Evolutionary conservation across 2,888 invertebrate species (phyloP), one percentile per base, ranked within the genome.

Genomic region (Temnothorax ravouxi): DNA sequence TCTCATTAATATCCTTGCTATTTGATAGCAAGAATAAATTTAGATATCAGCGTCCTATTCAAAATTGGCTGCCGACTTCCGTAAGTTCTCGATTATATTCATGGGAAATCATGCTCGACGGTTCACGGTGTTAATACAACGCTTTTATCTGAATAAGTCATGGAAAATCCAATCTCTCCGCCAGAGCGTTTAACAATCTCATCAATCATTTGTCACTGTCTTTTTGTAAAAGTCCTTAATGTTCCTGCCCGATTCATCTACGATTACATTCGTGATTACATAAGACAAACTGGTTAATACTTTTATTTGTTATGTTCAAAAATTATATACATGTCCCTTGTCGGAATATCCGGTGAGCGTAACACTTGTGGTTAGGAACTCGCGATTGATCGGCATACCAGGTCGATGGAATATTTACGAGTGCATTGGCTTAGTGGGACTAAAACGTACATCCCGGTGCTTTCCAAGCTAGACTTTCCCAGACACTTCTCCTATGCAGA

Each of bases 1-100:
- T 75, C 81, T 77, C 67, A 69, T 87, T 85, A 88, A 85, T 87
- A 64, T 81, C 77, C 54, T 87, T 84, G 83, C 72, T 84, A 88
- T 83, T 88, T 87, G 74, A 88, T 77, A 76, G 69, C 15, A 66
- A 66, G 25, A 66, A 25, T 47, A 61, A 74, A 67, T 62, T 64
- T n/a, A 62, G 72, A 69, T 64, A 81, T 83, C 69, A 86, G 25
- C 76, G 34, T 87, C 59, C 69, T 38, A 81, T 86, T 83, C 25
- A 47, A 83, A 84, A 84, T 74, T 79, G 54, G 52, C 34, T 71
- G 71, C 41, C 67, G 79, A 83, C 82, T 76, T 67, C 82, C 69
- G 71, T 74, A 47, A 74, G 67, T 25, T 67, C 38, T 62, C 59
- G 34, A 82, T 85, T 84, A 88, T 85, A 88, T 85, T 82, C 52